Percentiles rank a stretch among this genome's conserved stretches.
Evolutionary conservation across 2,888 invertebrate genomes (phyloP).

Genomic region (Latrodectus hesperus): DNA sequence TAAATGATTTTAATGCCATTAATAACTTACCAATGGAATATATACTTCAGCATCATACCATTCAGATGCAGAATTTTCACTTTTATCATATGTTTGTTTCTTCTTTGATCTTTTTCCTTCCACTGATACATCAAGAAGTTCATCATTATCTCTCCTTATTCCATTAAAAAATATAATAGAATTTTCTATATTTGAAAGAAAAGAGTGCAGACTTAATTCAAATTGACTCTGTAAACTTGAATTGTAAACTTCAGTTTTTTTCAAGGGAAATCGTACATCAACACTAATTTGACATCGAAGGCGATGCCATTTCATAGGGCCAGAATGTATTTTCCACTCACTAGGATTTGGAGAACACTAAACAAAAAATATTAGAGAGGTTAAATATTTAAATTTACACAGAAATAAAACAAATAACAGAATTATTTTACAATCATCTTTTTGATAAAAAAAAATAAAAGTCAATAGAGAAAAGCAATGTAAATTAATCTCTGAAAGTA

Average conservation of each 20-base stretch:
- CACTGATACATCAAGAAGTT: conserved; percentile 73
- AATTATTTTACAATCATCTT: not conserved
- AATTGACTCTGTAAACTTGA: conserved; percentile 82
- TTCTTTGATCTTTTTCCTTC: conserved; percentile 72
- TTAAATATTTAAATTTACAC: not conserved
- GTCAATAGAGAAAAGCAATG: no score
- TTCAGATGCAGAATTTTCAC: conserved; percentile 65
- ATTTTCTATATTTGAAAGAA: conserved; percentile 72
- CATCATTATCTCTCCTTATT: conserved; percentile 80
- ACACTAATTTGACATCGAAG: conserved; percentile 85
- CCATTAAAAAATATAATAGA: conserved; percentile 85
- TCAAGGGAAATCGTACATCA: conserved; percentile 84
- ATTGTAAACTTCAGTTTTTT: conserved; percentile 78
- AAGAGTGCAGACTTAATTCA: conserved; percentile 75
- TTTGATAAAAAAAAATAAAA: not conserved
- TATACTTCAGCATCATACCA: conserved; percentile 72
- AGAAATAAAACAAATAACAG: not conserved
- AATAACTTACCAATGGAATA: conserved; percentile 78
- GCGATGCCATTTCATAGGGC: conserved; percentile 84
- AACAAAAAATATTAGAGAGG: not conserved
- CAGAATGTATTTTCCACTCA: conserved; percentile 85
- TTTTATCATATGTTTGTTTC: conserved; percentile 69
- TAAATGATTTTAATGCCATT: no score
- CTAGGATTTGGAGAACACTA: conserved; percentile 80
- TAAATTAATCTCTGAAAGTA: no score